phyloP scores from a whole-genome alignment of 2,797 vertebrate species.

The Coranthus polyacanthus region DNA sequence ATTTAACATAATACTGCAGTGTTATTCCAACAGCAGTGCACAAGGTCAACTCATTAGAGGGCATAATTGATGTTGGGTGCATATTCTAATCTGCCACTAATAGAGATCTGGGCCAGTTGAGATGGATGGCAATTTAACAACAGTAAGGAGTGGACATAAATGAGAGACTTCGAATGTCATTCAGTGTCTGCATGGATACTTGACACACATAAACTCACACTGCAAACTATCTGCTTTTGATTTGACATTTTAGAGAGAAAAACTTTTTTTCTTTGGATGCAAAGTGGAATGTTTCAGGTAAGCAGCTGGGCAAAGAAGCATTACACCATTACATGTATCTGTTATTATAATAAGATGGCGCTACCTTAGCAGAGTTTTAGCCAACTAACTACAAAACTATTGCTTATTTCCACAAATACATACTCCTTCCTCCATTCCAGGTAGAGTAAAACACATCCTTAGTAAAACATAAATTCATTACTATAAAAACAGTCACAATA shows the following conservation, averaged over 20 bases:
- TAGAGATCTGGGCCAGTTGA: conserved; percentile 47
- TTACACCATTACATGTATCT: background rate
- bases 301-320: background rate
- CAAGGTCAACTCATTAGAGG: conserved; percentile 77
- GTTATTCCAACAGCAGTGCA: conserved; percentile 59
- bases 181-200: conserved; percentile 14
- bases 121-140: conserved; percentile 44
- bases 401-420: no score
- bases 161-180: conserved; percentile 33
- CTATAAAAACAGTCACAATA: background rate
- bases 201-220: conserved; percentile 3
- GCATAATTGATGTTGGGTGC: conserved; percentile 66
- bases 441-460: background rate
- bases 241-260: conserved; percentile 50
- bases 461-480: no score
- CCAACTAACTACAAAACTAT: background rate
- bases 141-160: conserved; percentile 38
- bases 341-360: no score
- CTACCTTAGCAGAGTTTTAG: conserved; percentile 1
- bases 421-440: conserved; percentile 4
- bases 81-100: conserved; percentile 50
- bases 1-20: conserved; percentile 66
- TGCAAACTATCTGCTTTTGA: conserved; percentile 32
- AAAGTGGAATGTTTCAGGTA: background rate
- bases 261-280: no score